Evolutionary conservation across 2,888 invertebrate genomes (phyloP).

Genomic region (Amphipoea lucens): DNA sequence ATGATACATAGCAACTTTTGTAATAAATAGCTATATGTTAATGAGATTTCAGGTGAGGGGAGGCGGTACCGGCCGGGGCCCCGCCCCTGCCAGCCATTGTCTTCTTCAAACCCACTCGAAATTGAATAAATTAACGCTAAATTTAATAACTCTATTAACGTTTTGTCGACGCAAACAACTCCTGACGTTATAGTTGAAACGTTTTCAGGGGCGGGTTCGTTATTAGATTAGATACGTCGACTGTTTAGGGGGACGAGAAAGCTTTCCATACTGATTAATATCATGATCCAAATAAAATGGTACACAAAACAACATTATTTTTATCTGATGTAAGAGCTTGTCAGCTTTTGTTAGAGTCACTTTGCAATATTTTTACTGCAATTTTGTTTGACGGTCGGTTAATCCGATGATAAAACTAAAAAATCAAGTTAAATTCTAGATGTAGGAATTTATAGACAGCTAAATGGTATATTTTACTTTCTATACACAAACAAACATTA

Average conservation of each 20-base stretch:
- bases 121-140: conserved; percentile 90
- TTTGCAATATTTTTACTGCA: background rate
- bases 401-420: background rate
- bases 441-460: background rate
- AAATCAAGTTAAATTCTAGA: background rate
- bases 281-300: conserved; percentile 69
- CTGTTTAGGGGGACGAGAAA: conserved; percentile 77
- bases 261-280: conserved; percentile 81
- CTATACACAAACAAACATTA: background rate
- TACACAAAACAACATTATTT: conserved; percentile 62
- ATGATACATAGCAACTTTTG: conserved; percentile 64
- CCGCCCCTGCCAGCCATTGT: conserved; percentile 87
- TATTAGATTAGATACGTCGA: conserved; percentile 84
- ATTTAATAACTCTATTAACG: conserved; percentile 89
- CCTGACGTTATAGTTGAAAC: conserved; percentile 82
- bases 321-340: conserved; percentile 57
- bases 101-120: conserved; percentile 77
- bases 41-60: conserved; percentile 83
- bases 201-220: conserved; percentile 81
- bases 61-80: conserved; percentile 76
- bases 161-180: conserved; percentile 86
- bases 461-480: background rate
- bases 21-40: conserved; percentile 70
- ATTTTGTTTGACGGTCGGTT: background rate
- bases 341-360: conserved; percentile 50